Evolutionary conservation across 2,888 invertebrate species (phyloP).

Genomic region (Rhodophaea formosa): DNA sequence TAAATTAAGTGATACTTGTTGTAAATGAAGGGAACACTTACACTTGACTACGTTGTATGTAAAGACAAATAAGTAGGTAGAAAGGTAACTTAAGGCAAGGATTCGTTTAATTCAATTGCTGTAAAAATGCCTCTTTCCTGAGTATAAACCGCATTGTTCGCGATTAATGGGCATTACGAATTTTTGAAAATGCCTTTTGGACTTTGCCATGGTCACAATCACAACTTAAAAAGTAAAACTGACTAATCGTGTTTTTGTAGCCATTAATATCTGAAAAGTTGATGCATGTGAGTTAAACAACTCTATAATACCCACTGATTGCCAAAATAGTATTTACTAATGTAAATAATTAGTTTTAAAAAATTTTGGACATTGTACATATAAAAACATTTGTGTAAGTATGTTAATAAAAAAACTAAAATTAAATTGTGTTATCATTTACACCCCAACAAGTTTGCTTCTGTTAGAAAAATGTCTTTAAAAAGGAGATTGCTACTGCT

Average conservation of each 20-base stretch:
- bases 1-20: background rate
- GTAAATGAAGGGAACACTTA: background rate
- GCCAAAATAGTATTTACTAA: conserved; percentile 41
- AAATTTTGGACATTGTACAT: conserved; percentile 14
- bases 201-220: background rate
- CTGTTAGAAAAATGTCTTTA: too few relatives aligned
- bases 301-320: conserved; percentile 19
- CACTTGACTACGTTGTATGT: background rate
- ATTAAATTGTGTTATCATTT: background rate
- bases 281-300: too few relatives aligned
- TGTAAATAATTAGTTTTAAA: conserved; percentile 27
- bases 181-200: background rate
- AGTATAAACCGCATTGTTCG: too few relatives aligned
- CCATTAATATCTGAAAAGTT: too few relatives aligned
- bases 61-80: too few relatives aligned
- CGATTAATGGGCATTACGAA: background rate
- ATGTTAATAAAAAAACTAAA: conserved; percentile 11
- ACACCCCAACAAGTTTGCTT: too few relatives aligned
- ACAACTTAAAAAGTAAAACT: too few relatives aligned
- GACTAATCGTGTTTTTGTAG: too few relatives aligned
- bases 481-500: too few relatives aligned
- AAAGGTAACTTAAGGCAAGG: too few relatives aligned
- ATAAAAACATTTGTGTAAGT: conserved; percentile 3
- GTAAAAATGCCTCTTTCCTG: too few relatives aligned
- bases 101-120: too few relatives aligned